Conservation (phyloP, 1,140 invertebrate species). For the Dinoponera quadriceps region DNA sequence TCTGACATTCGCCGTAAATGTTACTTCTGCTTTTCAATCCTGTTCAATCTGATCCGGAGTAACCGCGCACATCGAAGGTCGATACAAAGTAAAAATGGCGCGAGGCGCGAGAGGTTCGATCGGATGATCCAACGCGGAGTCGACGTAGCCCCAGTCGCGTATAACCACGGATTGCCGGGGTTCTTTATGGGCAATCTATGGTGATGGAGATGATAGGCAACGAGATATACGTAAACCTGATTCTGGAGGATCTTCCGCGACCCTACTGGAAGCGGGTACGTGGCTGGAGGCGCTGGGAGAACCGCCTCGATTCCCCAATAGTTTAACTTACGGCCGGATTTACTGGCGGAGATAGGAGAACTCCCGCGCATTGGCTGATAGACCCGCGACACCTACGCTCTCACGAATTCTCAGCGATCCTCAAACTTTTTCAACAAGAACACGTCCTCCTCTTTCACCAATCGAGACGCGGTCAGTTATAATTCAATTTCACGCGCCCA, state of each 20-base stretch:
- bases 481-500: neutral
- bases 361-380: slow-evolving; percentile 81
- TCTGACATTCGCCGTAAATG: neutral
- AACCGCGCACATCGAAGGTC: neutral
- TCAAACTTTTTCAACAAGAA: slow-evolving; percentile 67
- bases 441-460: neutral
- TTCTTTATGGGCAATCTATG: slow-evolving; percentile 86
- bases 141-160: slow-evolving; percentile 69
- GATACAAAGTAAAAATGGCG: slow-evolving; percentile 59
- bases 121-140: slow-evolving; percentile 61
- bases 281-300: slow-evolving; percentile 65
- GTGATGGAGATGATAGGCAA: slow-evolving; percentile 86
- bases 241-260: slow-evolving; percentile 81
- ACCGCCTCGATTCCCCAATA: slow-evolving; percentile 84
- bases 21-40: neutral
- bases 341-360: slow-evolving; percentile 84
- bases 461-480: neutral
- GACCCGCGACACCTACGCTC: slow-evolving; percentile 80
- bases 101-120: slow-evolving; percentile 54
- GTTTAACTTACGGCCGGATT: slow-evolving; percentile 86
- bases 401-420: slow-evolving; percentile 74
- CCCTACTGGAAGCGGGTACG: slow-evolving; percentile 68
- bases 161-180: slow-evolving; percentile 85
- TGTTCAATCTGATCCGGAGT: slow-evolving; percentile 26
- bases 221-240: slow-evolving; percentile 85